Evolutionary conservation across 2,888 invertebrate genomes (phyloP), one percentile per base, ranked within the genome.

Genomic region (Eristalinus aeneus): DNA sequence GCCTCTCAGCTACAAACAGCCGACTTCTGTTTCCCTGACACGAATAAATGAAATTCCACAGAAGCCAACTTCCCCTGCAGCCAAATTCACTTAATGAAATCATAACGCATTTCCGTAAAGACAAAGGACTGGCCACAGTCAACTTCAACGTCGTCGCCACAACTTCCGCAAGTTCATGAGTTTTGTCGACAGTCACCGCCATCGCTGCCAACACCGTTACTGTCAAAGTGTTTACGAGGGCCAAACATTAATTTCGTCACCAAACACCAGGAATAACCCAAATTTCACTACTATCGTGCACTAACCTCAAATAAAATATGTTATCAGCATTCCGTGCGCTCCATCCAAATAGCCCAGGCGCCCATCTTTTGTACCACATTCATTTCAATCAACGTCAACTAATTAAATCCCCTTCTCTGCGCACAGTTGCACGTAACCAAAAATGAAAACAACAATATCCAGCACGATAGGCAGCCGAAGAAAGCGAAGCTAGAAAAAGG

Each of bases 351-450:
- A 16, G 46, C 46, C 16, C 8, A 16, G 46, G 39, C 12, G 23
- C 53, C 22, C 34, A 67, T 34, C 61, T 39, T 36, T 27, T 11
- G 10, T 46, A 54, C 72, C 58, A 10, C 53, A 73, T 79, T 56
- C 34, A 67, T 67, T 73, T 65, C 78, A 72, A 79, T 73, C 72
- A 79, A 36, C 72, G 36, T n/a, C 53, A 65, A 56, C 56, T 63
- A 63, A 64, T 39, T 63, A 74, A 67, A 34, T 22, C 34, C 34
- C 39, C 39, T 22, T 58, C 31, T 0, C 16, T 23, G 1, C 31
- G 3, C 10, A 6, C 20, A 27, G 12, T 31, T 12, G 16, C 22
- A 22, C 34, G 27, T 32, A 54, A 2, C 54, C 20, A 16, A 16
- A 54, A 27, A 1, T 22, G 27, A 23, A 27, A 39, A 27, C 31